Percentiles rank a stretch among this genome's conserved stretches.
phyloP scores from a whole-genome alignment of 2,113 vertebrate species.

The crab-eating macaque (Macaca fascicularis) region DNA sequence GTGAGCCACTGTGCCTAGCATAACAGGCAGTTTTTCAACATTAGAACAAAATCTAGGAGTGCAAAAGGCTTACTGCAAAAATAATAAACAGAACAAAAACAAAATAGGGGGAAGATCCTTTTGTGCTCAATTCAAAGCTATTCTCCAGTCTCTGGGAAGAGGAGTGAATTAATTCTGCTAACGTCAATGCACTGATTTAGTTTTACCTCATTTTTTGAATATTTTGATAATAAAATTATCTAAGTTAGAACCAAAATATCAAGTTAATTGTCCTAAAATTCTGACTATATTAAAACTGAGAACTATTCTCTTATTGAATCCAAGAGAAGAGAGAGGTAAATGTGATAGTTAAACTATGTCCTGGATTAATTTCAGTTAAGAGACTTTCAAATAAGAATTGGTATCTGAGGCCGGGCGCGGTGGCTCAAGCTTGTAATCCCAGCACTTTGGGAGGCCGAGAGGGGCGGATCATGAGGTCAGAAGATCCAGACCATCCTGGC shows the following conservation, averaged over 20 bases:
- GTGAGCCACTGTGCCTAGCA: too few species aligned
- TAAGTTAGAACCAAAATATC: background rate
- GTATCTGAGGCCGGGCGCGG: background rate
- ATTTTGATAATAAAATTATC: constrained; percentile 19
- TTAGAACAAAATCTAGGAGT: background rate
- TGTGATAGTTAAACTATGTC: background rate
- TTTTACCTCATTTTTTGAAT: background rate
- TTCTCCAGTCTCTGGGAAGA: background rate
- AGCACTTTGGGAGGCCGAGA: too few species aligned
- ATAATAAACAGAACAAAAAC: background rate
- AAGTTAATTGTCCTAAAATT: background rate
- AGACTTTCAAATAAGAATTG: constrained; percentile 31
- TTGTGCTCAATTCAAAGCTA: background rate
- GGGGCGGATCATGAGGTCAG: too few species aligned
- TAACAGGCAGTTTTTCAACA: background rate
- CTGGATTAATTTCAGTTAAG: constrained; percentile 16
- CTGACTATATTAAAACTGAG: background rate
- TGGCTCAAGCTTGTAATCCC: too few species aligned
- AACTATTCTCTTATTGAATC: background rate
- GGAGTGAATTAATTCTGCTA: background rate
- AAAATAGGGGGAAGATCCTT: background rate
- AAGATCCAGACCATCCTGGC: too few species aligned
- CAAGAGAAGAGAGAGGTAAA: background rate
- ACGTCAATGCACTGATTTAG: background rate
- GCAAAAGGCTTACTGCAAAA: too few species aligned